Evolutionary conservation across 92 coral and sea anemone genomes (phyloP).

Genomic region (Desmophyllum pertusum): DNA sequence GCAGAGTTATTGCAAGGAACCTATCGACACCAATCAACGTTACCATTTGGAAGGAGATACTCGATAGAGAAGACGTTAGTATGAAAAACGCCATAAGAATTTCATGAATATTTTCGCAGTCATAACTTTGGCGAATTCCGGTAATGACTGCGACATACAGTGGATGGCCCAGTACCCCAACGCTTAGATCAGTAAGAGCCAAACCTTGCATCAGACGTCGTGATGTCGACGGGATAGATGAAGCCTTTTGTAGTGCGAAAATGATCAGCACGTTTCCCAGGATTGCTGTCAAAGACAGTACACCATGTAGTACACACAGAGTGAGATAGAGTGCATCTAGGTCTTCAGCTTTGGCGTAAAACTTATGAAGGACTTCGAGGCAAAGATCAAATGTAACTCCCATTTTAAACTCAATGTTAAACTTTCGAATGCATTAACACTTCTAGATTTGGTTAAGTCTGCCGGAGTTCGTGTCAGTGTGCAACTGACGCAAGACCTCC

Average conservation of each 20-base stretch:
- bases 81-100: constrained; percentile 2
- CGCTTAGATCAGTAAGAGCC: constrained; percentile 14
- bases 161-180: constrained; percentile 12
- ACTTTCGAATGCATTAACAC: neutral
- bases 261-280: constrained; percentile 16
- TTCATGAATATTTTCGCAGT: constrained; percentile 11
- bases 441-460: no score
- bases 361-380: neutral
- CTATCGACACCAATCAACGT: constrained; percentile 23
- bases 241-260: constrained; percentile 24
- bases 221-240: constrained; percentile 12
- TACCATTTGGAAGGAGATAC: neutral
- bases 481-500: neutral
- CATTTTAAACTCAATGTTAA: neutral
- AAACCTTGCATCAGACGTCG: constrained; percentile 17
- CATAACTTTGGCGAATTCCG: constrained; percentile 16
- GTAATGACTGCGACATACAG: constrained; percentile 21
- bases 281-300: constrained; percentile 21
- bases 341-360: constrained; percentile 20
- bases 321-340: neutral
- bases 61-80: neutral
- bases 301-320: constrained; percentile 4
- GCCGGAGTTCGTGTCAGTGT: no score
- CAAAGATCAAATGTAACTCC: constrained; percentile 21
- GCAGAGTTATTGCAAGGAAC: constrained; percentile 25